Evolutionary conservation across 1,140 invertebrate genomes (phyloP).

Genomic region (Aphis craccivora): DNA sequence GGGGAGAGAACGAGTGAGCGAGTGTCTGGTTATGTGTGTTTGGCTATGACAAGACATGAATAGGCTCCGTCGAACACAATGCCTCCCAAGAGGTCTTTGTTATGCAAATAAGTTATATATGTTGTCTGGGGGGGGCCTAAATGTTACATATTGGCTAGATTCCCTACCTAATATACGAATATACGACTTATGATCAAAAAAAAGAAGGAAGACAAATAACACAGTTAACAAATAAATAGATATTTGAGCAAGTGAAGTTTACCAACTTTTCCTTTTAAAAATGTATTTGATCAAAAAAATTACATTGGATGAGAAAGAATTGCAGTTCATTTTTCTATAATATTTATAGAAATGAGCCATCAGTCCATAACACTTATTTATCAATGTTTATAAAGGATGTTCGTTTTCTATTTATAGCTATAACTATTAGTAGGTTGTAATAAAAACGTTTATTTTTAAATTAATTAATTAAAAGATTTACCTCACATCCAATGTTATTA

Average conservation of each 20-base stretch:
- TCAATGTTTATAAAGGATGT: neutral
- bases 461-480: neutral
- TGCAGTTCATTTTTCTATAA: neutral
- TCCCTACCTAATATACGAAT: neutral
- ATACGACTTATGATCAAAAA: neutral
- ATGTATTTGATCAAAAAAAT: conserved; percentile 37
- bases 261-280: conserved; percentile 48
- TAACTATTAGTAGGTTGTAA: neutral
- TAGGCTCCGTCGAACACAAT: conserved; percentile 48
- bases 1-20: conserved; percentile 30
- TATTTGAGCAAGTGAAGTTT: neutral
- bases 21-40: conserved; percentile 49
- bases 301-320: neutral
- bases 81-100: conserved; percentile 57
- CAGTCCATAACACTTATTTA: neutral
- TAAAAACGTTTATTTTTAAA: neutral
- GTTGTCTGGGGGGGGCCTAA: conserved; percentile 49
- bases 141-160: conserved; percentile 55
- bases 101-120: conserved; percentile 57
- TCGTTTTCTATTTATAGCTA: neutral
- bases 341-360: neutral
- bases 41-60: conserved; percentile 58
- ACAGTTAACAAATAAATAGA: neutral
- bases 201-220: neutral
- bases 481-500: neutral